Percentiles rank a stretch among this genome's conserved stretches.
Evolutionary conservation across 1,140 invertebrate genomes (phyloP).

Genomic region (Monomorium pharaonis): DNA sequence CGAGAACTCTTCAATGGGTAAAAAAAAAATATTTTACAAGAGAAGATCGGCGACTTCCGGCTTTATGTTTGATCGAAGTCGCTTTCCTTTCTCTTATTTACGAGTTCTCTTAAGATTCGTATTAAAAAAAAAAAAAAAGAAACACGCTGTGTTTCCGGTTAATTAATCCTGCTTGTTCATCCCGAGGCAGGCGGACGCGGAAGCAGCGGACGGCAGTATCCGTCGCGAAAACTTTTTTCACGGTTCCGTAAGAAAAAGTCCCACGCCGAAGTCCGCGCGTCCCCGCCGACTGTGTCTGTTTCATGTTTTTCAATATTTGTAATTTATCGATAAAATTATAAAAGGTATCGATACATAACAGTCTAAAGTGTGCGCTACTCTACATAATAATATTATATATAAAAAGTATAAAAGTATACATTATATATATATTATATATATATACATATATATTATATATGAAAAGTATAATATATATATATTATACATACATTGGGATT

Average conservation of each 20-base stretch:
- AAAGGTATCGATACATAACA: conserved; percentile 84
- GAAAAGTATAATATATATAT: conserved; percentile 83
- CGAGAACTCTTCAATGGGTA: conserved; percentile 18
- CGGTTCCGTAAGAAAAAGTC: conserved; percentile 62
- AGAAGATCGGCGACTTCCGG: conserved; percentile 5
- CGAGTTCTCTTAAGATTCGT: not conserved
- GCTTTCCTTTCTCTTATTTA: not conserved
- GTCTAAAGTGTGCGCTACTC: conserved; percentile 85
- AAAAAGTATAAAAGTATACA: conserved; percentile 83
- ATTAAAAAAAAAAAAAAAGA: not conserved
- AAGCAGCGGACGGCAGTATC: conserved; percentile 45
- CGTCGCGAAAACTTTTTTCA: conserved; percentile 65
- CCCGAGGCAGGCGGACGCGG: conserved; percentile 21
- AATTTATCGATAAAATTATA: conserved; percentile 86
- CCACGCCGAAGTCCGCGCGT: conserved; percentile 73
- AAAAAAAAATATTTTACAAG: conserved; percentile 7
- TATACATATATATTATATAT: conserved; percentile 84
- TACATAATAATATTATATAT: conserved; percentile 85
- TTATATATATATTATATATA: conserved; percentile 83
- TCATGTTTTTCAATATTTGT: conserved; percentile 86
- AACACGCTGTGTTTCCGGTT: not conserved
- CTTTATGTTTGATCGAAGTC: not conserved
- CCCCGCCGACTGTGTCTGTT: conserved; percentile 82
- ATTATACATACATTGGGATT: conserved; percentile 84
- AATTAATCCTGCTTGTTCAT: not conserved